Evolutionary conservation across 2,888 invertebrate species (phyloP), one percentile per base, ranked within the genome.

Genomic region (Sipunculus nudus): DNA sequence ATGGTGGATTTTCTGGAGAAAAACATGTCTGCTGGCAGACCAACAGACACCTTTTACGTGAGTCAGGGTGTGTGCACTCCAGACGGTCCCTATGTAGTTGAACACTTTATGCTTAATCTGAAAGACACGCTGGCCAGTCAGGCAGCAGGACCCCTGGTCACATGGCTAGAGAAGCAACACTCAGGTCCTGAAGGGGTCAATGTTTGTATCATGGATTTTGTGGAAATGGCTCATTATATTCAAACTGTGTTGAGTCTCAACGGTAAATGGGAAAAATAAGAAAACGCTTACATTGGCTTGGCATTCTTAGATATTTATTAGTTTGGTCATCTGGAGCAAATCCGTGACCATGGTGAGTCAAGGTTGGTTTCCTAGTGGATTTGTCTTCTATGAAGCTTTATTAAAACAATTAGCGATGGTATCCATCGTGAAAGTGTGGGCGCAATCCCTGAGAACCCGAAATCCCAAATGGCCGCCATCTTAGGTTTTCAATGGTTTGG

Each of bases 41-140:
- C 87, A 1, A 83, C 86, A 0, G 84, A 87, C 23, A 84, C 85
- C 43, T 93, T 92, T 3, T 91, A 89, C 75, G 89, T 92, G 1
- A 90, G 91, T 16, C 94, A 94, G 75, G 92, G 91, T 48, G 87
- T 94, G 16, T 81, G 94, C 21, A 94, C 94, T 0, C 93, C 84
- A n/a, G 72, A 73, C 52, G 62, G 70, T 2, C 57, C 62, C 2
- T 74, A 41, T 29, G 53, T 53, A 28, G 50, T 80, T 21, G 47
- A 67, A 4, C 72, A 80, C 63, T 52, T 78, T 3, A 65, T 62
- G 4, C 73, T 74, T 2, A 75, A 67, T 41, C 90, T 84, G 59
- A 81, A 83, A 65, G 73, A 75, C 32, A 78, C 78, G 43, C 79
- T 87, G 66, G 85, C 82, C 1, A 67, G 73, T 3, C 81, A 83